phyloP scores from a whole-genome alignment of 2,113 vertebrate species.

The Sinocyclocheilus anshuiensis region DNA sequence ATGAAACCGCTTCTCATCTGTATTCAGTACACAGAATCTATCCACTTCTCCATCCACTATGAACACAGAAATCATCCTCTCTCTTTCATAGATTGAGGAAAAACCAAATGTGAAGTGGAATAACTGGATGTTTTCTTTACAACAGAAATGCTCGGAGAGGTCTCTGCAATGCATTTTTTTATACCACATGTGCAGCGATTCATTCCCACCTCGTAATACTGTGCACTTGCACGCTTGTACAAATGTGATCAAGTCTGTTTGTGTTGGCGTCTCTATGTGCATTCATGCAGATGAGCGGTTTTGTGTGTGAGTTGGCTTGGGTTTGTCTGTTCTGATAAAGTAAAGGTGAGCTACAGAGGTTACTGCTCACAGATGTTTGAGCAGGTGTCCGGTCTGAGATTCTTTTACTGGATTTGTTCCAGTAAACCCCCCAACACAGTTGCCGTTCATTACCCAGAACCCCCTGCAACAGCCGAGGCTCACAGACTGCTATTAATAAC shows the following conservation, averaged over 20 bases:
- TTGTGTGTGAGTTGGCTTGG: conserved; percentile 3
- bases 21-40: conserved; percentile 40
- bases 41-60: conserved; percentile 42
- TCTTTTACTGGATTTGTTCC: conserved; percentile 28
- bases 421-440: conserved; percentile 1
- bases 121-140: conserved; percentile 5
- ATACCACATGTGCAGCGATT: not conserved
- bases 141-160: not conserved
- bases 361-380: conserved; percentile 40
- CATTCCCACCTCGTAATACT: not conserved
- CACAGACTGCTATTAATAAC: conserved; percentile 13
- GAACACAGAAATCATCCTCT: conserved; percentile 42
- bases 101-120: conserved; percentile 39
- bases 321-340: conserved; percentile 20
- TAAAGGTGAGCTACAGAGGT: conserved; percentile 37
- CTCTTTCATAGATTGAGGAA: conserved; percentile 32
- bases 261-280: conserved; percentile 4
- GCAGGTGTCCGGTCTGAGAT: conserved; percentile 40
- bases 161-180: conserved; percentile 5
- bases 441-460: conserved; percentile 22
- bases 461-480: not conserved
- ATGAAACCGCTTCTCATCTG: conserved; percentile 32
- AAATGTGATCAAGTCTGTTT: conserved; percentile 35
- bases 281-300: not conserved
- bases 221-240: conserved; percentile 34